A percentile compares a stretch with the other conserved stretches of the same genome.
Evolutionary conservation across 2,888 invertebrate species (phyloP).

Genomic region (Nesidiocoris tenuis): DNA sequence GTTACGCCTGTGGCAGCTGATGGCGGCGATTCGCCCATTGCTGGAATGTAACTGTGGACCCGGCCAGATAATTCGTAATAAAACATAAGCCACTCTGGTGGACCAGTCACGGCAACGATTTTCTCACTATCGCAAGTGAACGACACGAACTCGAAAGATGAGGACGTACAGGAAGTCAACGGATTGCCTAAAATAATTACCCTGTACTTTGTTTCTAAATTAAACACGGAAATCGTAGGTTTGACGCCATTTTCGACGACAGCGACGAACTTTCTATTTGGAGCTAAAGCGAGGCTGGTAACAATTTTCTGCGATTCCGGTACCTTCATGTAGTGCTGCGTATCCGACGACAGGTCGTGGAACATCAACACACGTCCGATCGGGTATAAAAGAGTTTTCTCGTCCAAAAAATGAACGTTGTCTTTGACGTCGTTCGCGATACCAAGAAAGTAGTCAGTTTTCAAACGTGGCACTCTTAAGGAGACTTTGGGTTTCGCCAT

Average conservation of each 20-base stretch:
- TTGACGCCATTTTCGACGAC: slow-evolving; percentile 57
- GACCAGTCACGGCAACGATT: slow-evolving; percentile 74
- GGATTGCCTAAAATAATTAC: slow-evolving; percentile 69
- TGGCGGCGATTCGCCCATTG: slow-evolving; percentile 54
- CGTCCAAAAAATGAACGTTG: slow-evolving; percentile 71
- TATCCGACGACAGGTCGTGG: slow-evolving; percentile 70
- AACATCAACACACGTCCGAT: slow-evolving; percentile 74
- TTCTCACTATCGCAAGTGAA: slow-evolving; percentile 82
- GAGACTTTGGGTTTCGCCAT: slow-evolving; percentile 4
- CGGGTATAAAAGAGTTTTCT: slow-evolving; percentile 76
- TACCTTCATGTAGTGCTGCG: slow-evolving; percentile 71
- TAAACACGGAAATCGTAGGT: slow-evolving; percentile 70
- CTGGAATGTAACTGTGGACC: slow-evolving; percentile 71
- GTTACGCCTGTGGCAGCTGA: neutral
- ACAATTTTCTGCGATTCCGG: slow-evolving; percentile 65
- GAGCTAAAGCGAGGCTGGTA: slow-evolving; percentile 64
- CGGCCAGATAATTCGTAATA: slow-evolving; percentile 80
- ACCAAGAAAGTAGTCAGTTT: slow-evolving; percentile 39
- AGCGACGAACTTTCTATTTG: slow-evolving; percentile 68
- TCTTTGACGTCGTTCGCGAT: slow-evolving; percentile 54
- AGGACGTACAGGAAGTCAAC: slow-evolving; percentile 59
- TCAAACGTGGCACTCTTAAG: slow-evolving; percentile 10
- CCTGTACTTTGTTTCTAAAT: slow-evolving; percentile 67
- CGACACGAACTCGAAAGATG: slow-evolving; percentile 19
- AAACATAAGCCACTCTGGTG: slow-evolving; percentile 78